These are phyloP conservation scores for Lasioglossum vierecki DNA, from an alignment of 2,888 invertebrate species.

Conservation along the genomic window DNA sequence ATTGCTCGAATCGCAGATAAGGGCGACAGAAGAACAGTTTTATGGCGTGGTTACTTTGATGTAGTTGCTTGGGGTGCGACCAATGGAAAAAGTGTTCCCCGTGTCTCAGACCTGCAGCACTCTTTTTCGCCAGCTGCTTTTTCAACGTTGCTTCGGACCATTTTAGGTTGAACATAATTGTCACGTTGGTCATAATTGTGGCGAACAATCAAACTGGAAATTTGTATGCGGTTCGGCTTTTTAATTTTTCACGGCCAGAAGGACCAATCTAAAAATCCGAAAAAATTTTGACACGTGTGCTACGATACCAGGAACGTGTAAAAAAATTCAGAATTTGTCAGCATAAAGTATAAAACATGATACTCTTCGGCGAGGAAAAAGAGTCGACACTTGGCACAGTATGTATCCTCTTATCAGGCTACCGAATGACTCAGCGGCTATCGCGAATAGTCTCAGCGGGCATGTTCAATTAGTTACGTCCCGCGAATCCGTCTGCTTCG, in stretches of 20 bases:
- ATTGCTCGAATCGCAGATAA: conserved; percentile 14
- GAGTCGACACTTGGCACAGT: background rate
- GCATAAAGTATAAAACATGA: background rate
- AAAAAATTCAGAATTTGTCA: background rate
- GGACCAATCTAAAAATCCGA: background rate
- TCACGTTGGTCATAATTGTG: too few relatives aligned
- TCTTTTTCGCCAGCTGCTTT: background rate
- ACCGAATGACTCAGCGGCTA: background rate
- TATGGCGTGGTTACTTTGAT: background rate
- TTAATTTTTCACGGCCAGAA: background rate
- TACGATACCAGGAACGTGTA: background rate
- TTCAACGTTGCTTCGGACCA: background rate
- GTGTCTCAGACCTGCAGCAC: background rate
- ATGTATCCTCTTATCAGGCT: background rate
- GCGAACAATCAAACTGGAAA: too few relatives aligned
- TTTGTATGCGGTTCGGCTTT: background rate
- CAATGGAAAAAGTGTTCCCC: background rate
- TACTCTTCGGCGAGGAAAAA: background rate
- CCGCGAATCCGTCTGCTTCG: background rate
- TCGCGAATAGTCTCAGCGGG: background rate
- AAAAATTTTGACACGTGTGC: background rate
- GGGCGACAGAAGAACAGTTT: background rate
- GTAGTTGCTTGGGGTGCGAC: background rate
- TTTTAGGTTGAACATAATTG: background rate
- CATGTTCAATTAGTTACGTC: background rate